phyloP scores from a whole-genome alignment of 2,888 invertebrate species.

The Dinocampus coccinellae region DNA sequence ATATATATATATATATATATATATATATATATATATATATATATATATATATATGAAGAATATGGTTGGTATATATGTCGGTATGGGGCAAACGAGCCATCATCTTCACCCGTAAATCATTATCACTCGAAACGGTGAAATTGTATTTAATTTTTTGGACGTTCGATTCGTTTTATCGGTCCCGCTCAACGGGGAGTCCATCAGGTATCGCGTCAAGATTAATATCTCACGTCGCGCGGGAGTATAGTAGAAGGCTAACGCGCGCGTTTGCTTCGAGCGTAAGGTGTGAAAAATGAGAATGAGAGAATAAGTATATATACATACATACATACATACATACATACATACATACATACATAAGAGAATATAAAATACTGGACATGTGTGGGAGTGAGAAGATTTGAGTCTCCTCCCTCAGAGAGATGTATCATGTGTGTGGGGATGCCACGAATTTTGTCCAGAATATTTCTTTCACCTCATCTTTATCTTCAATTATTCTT shows the following conservation, averaged over 20 bases:
- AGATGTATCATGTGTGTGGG: too few species aligned
- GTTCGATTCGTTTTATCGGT: conserved; percentile 51
- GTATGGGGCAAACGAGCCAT: conserved; percentile 36
- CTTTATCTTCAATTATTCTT: conserved; percentile 12
- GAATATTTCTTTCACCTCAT: conserved; percentile 15
- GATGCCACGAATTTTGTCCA: conserved; percentile 28
- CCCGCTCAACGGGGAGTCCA: conserved; percentile 45
- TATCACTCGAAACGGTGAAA: conserved; percentile 45
- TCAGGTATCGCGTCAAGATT: conserved; percentile 47
- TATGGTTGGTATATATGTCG: too few species aligned
- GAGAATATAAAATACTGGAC: conserved; percentile 14
- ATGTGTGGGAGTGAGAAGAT: conserved; percentile 7
- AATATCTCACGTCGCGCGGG: conserved; percentile 46
- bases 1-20: not conserved
- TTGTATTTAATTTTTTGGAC: conserved; percentile 51
- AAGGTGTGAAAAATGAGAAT: conserved; percentile 51
- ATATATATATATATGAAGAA: too few species aligned
- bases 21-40: too few species aligned
- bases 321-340: conserved; percentile 38
- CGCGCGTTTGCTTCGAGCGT: conserved; percentile 19
- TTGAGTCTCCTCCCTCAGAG: conserved; percentile 10
- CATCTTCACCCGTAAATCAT: conserved; percentile 44
- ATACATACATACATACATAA: conserved; percentile 34
- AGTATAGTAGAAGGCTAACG: conserved; percentile 30
- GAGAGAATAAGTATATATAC: conserved; percentile 45